phyloP scores from a whole-genome alignment of 2,888 invertebrate species.

The Rhabditophanes sp. region DNA sequence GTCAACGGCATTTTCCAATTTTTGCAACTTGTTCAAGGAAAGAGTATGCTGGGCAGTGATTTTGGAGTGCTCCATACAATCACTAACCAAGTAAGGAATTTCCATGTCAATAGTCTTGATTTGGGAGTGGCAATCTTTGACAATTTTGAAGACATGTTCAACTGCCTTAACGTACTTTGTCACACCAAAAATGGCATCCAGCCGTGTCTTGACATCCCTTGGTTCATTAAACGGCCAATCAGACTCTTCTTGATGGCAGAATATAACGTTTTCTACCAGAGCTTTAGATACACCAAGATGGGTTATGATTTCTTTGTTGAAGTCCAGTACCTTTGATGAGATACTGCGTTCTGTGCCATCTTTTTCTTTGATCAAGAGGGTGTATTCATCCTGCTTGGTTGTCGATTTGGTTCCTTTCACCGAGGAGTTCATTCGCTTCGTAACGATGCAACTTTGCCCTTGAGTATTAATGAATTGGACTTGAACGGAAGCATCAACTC shows the following conservation, averaged over 20 bases:
- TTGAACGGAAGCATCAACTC: constrained; percentile 50
- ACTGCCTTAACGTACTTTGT: constrained; percentile 64
- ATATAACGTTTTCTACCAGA: constrained; percentile 83
- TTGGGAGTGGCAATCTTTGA: too few relatives aligned
- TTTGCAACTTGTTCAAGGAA: too few relatives aligned
- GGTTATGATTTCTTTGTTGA: constrained; percentile 40
- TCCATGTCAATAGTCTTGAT: too few relatives aligned
- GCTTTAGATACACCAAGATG: constrained; percentile 78
- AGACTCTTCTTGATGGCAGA: constrained; percentile 96
- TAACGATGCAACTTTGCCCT: constrained; percentile 55
- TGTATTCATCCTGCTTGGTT: constrained; percentile 29
- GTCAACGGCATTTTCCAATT: too few relatives aligned
- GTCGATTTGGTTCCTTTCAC: constrained; percentile 7
- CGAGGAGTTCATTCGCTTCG: constrained; percentile 21
- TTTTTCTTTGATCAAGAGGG: constrained; percentile 17
- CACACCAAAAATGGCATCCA: constrained; percentile 93
- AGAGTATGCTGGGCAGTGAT: too few relatives aligned
- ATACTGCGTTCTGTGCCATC: constrained; percentile 16
- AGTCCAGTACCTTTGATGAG: constrained; percentile 31
- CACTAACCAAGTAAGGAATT: too few relatives aligned
- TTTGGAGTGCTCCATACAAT: too few relatives aligned
- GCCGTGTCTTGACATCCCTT: constrained; percentile 76
- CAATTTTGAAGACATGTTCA: constrained; percentile 59
- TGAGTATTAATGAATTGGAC: constrained; percentile 53
- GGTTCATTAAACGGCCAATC: constrained; percentile 87